Percentiles rank a stretch among this genome's conserved stretches.
Evolutionary conservation across 2,797 vertebrate species (phyloP).

Genomic region (Propithecus perrieri): DNA sequence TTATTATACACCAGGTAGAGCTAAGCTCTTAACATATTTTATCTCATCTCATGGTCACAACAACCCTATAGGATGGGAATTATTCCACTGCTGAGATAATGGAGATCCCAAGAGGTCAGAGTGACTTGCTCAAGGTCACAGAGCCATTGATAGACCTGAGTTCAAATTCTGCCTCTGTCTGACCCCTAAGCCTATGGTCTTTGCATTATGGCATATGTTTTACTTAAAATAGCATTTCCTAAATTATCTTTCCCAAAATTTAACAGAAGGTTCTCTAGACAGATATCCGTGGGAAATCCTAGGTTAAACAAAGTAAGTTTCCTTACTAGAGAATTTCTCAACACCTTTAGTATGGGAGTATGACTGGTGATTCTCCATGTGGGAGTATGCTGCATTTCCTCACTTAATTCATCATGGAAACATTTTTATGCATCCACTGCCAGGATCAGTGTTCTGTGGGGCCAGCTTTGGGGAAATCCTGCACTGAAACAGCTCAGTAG

Average conservation of each 20-base stretch:
- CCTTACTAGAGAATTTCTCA: not conserved
- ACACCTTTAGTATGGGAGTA: not conserved
- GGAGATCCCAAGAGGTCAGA: not conserved
- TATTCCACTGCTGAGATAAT: not conserved
- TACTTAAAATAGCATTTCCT: not conserved
- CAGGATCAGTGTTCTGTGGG: not conserved
- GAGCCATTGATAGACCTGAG: not conserved
- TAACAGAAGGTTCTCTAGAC: not conserved
- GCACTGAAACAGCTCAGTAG: not conserved
- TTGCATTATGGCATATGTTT: not conserved
- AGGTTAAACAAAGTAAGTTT: not conserved
- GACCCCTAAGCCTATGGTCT: not conserved
- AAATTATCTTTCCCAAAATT: slow-evolving; percentile 1
- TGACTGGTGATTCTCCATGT: not conserved
- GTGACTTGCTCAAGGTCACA: not conserved
- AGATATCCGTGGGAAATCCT: not conserved
- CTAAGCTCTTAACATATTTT: not conserved
- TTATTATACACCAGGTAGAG: not conserved
- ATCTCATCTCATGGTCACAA: not conserved
- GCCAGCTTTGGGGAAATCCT: not conserved
- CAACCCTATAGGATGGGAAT: not conserved
- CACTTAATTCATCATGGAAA: not conserved
- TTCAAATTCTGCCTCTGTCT: not conserved
- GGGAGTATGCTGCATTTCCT: not conserved
- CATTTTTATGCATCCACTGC: not conserved